These are phyloP conservation scores for Orthonyx spaldingii DNA, from an alignment of 2,113 vertebrate genomes.

Conservation along the genomic window DNA sequence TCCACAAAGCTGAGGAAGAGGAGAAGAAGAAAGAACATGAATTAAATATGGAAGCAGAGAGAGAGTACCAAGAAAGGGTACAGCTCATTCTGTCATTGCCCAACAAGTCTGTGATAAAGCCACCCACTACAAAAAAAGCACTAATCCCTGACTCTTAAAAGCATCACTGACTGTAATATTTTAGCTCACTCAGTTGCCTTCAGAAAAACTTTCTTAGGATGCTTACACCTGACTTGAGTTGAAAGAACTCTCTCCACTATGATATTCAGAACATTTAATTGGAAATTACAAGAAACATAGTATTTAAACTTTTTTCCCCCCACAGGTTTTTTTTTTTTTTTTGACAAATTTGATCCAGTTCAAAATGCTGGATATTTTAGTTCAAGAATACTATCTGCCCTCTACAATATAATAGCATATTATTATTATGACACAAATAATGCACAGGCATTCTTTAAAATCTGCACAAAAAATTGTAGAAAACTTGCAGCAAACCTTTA, in stretches of 20 bases:
- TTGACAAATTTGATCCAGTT: background rate
- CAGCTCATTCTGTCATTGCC: conserved; percentile 65
- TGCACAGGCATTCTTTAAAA: background rate
- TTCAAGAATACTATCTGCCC: background rate
- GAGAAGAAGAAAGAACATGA: conserved; percentile 69
- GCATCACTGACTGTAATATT: background rate
- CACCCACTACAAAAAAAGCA: conserved; percentile 76
- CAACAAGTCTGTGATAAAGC: background rate
- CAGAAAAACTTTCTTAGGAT: background rate
- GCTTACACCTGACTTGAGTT: background rate
- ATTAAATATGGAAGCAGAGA: conserved; percentile 37
- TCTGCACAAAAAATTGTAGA: background rate
- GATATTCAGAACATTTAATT: background rate
- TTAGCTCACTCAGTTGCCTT: background rate
- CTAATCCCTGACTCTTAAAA: background rate
- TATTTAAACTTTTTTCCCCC: background rate
- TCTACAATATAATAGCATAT: background rate
- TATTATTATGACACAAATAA: background rate
- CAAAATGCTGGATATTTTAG: background rate
- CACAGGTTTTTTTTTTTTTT: background rate
- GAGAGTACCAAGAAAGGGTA: conserved; percentile 64
- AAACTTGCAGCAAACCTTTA: background rate
- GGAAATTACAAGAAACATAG: background rate
- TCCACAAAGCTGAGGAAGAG: conserved; percentile 41
- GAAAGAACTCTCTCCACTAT: background rate